These are phyloP conservation scores for Megastigmus dorsalis DNA, from an alignment of 2,888 invertebrate genomes.

Conservation along the genomic window DNA sequence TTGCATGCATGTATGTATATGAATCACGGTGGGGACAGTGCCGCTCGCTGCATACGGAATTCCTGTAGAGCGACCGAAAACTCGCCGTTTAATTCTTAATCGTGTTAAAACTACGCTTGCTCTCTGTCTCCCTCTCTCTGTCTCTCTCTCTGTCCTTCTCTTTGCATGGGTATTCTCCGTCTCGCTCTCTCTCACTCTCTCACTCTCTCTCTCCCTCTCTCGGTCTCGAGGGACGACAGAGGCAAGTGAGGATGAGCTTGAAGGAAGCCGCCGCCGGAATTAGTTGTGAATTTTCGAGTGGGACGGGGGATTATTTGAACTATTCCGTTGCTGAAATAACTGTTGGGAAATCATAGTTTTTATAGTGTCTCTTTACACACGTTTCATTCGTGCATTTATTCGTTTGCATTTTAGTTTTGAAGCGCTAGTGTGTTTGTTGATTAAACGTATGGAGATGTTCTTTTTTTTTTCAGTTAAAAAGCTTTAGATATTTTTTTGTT, in stretches of 20 bases:
- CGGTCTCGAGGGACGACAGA: not conserved
- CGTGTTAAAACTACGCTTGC: conserved; percentile 62
- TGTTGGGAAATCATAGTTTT: conserved; percentile 29
- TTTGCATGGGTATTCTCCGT: too few relatives aligned
- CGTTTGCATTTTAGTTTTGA: too few relatives aligned
- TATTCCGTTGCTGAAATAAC: conserved; percentile 35
- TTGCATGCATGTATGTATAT: conserved; percentile 8
- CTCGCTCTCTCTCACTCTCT: conserved; percentile 31
- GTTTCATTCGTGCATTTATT: not conserved
- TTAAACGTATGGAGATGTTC: too few relatives aligned
- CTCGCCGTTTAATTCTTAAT: conserved; percentile 64
- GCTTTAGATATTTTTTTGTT: too few relatives aligned
- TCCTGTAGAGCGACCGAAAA: conserved; percentile 52
- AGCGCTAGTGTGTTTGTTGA: too few relatives aligned
- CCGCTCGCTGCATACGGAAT: conserved; percentile 64
- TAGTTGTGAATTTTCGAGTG: conserved; percentile 47
- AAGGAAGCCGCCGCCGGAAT: not conserved
- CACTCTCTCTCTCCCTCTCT: conserved; percentile 21
- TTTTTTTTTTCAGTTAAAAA: too few relatives aligned
- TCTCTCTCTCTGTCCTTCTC: conserved; percentile 20
- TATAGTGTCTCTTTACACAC: not conserved
- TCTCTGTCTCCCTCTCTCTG: conserved; percentile 25
- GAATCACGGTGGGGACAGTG: not conserved
- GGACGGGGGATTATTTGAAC: conserved; percentile 40
- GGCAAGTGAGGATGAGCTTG: not conserved